Conservation (phyloP, 1,140 invertebrate species). For the Laupala kohalensis region DNA sequence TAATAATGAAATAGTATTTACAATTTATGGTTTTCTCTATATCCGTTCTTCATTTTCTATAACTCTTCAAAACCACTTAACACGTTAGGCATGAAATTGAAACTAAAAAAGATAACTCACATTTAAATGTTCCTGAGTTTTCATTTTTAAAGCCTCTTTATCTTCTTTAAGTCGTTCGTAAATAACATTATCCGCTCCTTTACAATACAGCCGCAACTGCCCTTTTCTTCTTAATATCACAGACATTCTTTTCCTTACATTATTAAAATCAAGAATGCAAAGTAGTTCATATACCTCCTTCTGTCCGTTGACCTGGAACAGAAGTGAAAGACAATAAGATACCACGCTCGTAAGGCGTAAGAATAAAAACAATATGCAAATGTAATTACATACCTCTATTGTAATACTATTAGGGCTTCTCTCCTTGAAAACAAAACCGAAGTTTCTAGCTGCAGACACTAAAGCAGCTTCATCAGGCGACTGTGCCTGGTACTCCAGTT, state of each 20-base stretch:
- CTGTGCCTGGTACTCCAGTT: conserved; percentile 71
- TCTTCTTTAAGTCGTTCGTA: conserved; percentile 76
- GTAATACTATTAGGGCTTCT: conserved; percentile 86
- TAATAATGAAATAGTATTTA: too few relatives aligned
- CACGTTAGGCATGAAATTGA: not conserved
- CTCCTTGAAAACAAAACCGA: conserved; percentile 95
- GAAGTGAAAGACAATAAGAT: not conserved
- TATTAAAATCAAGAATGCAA: conserved; percentile 98
- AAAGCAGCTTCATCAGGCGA: conserved; percentile 95
- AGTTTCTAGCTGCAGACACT: conserved; percentile 93
- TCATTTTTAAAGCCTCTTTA: conserved; percentile 59
- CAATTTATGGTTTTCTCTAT: too few relatives aligned
- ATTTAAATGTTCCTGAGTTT: conserved; percentile 88
- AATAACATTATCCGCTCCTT: conserved; percentile 97
- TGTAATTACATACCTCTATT: conserved; percentile 45
- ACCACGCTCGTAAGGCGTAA: too few relatives aligned
- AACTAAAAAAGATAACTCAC: conserved; percentile 38
- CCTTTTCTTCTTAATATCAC: conserved; percentile 83
- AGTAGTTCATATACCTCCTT: conserved; percentile 86
- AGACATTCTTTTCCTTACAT: conserved; percentile 97
- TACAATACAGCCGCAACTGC: conserved; percentile 84
- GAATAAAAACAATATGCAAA: too few relatives aligned
- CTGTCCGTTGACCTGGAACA: conserved; percentile 50
- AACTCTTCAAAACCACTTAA: not conserved
- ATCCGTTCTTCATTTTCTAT: too few relatives aligned